phyloP scores from a whole-genome alignment of 2,888 invertebrate species.

The Drosophila cognata region DNA sequence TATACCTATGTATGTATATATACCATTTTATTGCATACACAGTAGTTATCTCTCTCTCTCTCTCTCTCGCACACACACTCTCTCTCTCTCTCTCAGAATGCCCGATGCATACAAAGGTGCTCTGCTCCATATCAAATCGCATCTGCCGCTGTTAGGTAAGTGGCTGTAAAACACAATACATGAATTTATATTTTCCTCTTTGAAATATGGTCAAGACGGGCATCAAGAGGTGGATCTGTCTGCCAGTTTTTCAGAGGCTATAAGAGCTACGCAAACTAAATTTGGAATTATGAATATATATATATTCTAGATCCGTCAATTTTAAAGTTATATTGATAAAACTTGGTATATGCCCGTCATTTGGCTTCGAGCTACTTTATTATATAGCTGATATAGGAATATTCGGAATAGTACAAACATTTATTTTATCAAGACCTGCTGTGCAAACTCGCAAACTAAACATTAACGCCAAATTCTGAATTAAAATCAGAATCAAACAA shows the following conservation, averaged over 20 bases:
- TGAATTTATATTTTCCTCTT: conserved; percentile 32
- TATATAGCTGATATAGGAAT: background rate
- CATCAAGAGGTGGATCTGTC: background rate
- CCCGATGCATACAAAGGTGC: conserved; percentile 12
- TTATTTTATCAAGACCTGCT: background rate
- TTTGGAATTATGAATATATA: background rate
- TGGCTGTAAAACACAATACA: conserved; percentile 38
- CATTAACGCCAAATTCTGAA: background rate
- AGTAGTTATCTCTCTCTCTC: background rate
- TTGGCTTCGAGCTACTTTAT: background rate
- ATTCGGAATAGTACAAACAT: background rate
- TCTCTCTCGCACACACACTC: background rate
- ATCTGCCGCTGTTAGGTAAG: conserved; percentile 25
- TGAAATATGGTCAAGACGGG: background rate
- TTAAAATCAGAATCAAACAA: background rate
- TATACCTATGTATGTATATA: background rate
- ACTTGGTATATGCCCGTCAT: background rate
- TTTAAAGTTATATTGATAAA: background rate
- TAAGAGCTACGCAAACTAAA: too few relatives aligned
- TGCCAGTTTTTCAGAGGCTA: too few relatives aligned
- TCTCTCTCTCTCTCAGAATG: background rate
- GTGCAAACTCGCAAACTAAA: background rate
- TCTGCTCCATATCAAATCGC: conserved; percentile 40
- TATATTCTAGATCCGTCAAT: rapidly evolving
- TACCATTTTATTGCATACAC: background rate